Base-by-base conservation (phyloP, 2,888 invertebrate genomes). In the Pyrocoelia pectoralis region DNA sequence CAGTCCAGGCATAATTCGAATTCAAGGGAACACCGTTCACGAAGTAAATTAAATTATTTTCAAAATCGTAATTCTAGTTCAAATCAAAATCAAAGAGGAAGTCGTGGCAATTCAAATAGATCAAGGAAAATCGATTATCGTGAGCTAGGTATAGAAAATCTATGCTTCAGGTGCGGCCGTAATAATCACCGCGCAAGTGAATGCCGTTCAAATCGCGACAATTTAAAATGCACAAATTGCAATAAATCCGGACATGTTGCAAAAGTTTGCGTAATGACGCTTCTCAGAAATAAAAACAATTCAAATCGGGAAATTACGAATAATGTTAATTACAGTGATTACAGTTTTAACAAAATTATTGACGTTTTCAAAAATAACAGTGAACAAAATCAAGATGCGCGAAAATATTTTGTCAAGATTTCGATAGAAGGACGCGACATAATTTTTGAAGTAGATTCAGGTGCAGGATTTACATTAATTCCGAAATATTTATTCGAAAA, bases 131-230 rank as follows among this genome's bases (percentile, higher is more conserved):
- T 41, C 41, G 13, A 41, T 46, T 46, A 46, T 46, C 18, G 46
- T 46, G 46, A 15, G 46, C 46, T 46, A 14, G 46, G 46, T 18
- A 8, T 46, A 46, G 46, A 46, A 9, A 28, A 28, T 28, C 14
- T 50, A 28, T 50, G 49, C 29, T 28, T 24, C 29, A 24, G 49
- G 13, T 50, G 13, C 14, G 49, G 49, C 4, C 49, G 49, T 28
- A 24, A 50, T 28, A 50, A 50, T 13, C 49, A 50, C 19, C 28
- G 24, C 49, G 49, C 49, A 13, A 50, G 12, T 28, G 52, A 52
- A 14, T 52, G 52, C 28, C 15, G 52, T 33, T 17, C 17, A n/a
- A 17, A 52, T 52, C 9, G 33, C 6, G 15, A 38, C 8, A 52
- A 13, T 33, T 29, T 52, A 38, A 33, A 29, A 15, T 52, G 28